Base-by-base conservation (phyloP, 1,140 invertebrate genomes). In the Aphelinus atriplicis region DNA sequence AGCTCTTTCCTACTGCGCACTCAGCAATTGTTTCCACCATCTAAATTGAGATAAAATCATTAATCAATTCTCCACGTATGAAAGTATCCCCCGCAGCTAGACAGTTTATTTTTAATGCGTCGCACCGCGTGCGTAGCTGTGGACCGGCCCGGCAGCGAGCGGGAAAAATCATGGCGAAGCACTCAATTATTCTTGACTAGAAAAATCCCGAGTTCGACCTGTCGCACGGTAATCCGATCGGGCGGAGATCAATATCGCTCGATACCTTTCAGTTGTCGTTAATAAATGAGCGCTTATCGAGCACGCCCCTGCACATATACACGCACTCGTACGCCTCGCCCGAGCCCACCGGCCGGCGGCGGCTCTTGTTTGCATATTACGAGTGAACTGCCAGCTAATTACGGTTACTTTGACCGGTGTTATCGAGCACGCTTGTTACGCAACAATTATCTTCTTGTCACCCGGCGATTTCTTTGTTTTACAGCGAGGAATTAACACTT, bases 311-410 rank as follows among this genome's bases (percentile, higher is more conserved):
- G 26, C 2, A 50, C 58, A 51, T 48, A 62, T 48, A 60, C 56
- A 7, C 42, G 9, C 43, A 45, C 4, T 6, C 42, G n/a, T 10
- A 43, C 55, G 4, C 45, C 6, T 56, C 50, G 43, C 42, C 46
- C 68, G 45, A 71, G 51, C 43, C 65, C 53, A 51, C 53, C 71
- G 26, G 26, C 26, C 26, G 26, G 26, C 26, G 62, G 62, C 71
- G 55, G 48, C 65, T 63, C 65, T 70, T 63, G 74, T 78, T 78
- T 78, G 74, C 74, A 76, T 76, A 76, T 72, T 72, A 73, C 71
- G 67, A 68, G 42, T 63, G 62, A 71, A 71, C 77, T 51, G 62
- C 67, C 43, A 48, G 63, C 71, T 77, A 77, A 79, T 79, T 77
- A 75, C 65, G 55, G 64, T 57, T 26, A 51, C 70, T 45, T 10